phyloP scores from a whole-genome alignment of 2,888 invertebrate species.

The Allolobophora icterica region DNA sequence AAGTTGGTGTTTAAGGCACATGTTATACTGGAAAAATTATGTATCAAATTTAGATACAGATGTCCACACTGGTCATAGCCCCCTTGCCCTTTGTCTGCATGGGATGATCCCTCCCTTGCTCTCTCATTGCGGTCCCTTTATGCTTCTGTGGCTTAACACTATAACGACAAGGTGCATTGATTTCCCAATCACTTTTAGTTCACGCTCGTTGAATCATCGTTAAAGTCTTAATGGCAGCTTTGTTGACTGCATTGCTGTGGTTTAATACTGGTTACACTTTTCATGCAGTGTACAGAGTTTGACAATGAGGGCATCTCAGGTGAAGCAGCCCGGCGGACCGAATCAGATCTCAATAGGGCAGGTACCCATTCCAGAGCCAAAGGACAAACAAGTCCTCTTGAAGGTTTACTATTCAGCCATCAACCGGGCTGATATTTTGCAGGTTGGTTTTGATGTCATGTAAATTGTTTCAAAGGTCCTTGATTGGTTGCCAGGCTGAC shows the following conservation, averaged over 20 bases:
- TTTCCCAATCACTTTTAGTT: too few species aligned
- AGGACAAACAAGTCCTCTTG: slow-evolving; percentile 57
- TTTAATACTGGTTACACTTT: background rate
- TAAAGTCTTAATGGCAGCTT: background rate
- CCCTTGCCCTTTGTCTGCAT: too few species aligned
- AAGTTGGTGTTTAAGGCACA: too few species aligned
- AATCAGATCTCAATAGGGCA: slow-evolving; percentile 42
- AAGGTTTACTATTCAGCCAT: slow-evolving; percentile 61
- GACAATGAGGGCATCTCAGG: slow-evolving; percentile 45
- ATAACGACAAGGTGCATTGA: background rate
- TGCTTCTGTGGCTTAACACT: too few species aligned
- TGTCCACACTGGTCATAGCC: too few species aligned
- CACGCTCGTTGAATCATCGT: too few species aligned
- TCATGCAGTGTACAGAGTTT: background rate
- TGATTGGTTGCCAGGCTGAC: background rate
- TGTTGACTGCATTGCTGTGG: background rate
- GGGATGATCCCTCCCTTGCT: too few species aligned
- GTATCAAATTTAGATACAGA: too few species aligned
- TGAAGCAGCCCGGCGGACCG: slow-evolving; percentile 38
- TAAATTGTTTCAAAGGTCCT: background rate
- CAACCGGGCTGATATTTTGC: slow-evolving; percentile 62
- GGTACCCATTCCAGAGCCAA: slow-evolving; percentile 39
- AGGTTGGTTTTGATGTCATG: slow-evolving; percentile 51
- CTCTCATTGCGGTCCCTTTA: too few species aligned
- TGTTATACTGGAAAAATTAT: too few species aligned